These are phyloP conservation scores for Chrysocyon brachyurus DNA, from an alignment of 2,797 vertebrate species.

Conservation along the genomic window DNA sequence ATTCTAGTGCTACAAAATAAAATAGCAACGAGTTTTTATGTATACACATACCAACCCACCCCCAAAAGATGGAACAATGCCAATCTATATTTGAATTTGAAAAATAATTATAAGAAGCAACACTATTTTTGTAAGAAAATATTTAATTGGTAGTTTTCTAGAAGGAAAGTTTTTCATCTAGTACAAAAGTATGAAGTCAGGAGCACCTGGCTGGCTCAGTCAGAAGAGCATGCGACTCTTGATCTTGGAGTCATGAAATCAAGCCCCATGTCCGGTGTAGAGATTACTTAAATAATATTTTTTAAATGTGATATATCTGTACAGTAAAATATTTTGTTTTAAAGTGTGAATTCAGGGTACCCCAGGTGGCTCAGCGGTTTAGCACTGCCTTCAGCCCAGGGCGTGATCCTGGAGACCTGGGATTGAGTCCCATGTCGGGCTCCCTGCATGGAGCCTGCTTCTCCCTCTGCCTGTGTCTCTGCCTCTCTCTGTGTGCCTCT, in stretches of 20 bases:
- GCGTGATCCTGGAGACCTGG: too few relatives aligned
- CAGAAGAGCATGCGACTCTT: not conserved
- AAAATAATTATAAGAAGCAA: conserved; percentile 47
- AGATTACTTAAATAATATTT: not conserved
- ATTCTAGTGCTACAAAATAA: not conserved
- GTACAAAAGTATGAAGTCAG: not conserved
- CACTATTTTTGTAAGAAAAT: conserved; percentile 52
- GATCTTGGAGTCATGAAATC: not conserved
- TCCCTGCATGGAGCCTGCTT: too few relatives aligned
- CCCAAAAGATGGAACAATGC: not conserved
- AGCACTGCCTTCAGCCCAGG: too few relatives aligned
- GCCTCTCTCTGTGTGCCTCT: too few relatives aligned
- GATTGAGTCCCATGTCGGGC: too few relatives aligned
- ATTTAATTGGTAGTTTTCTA: conserved; percentile 30
- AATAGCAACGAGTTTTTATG: not conserved
- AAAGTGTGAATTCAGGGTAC: too few relatives aligned
- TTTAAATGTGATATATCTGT: not conserved
- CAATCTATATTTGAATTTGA: not conserved
- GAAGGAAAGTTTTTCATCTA: conserved; percentile 10
- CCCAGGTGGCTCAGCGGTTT: too few relatives aligned
- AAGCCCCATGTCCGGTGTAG: not conserved
- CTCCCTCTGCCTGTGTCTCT: too few relatives aligned
- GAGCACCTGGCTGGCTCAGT: not conserved
- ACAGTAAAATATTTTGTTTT: too few relatives aligned
- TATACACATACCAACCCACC: not conserved